Evolutionary conservation across 2,113 vertebrate genomes (phyloP).

Genomic region (Lophochroa leadbeateri): DNA sequence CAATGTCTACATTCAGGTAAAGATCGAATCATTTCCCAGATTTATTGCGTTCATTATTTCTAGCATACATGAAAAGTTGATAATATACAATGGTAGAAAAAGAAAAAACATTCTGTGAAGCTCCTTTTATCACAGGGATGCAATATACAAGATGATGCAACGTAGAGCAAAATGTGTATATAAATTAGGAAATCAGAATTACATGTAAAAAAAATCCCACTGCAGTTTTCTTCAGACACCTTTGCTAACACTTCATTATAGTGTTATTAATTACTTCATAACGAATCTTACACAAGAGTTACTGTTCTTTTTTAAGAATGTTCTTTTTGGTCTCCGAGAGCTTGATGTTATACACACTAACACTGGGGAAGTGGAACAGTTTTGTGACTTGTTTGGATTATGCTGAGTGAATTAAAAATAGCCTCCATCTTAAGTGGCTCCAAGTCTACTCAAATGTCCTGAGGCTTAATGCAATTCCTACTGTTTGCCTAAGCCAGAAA

Average conservation of each 20-base stretch:
- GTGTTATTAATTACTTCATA: background rate
- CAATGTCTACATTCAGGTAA: background rate
- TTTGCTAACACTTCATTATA: background rate
- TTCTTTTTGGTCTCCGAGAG: background rate
- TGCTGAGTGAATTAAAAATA: conserved; percentile 47
- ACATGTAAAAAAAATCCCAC: background rate
- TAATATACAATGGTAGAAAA: background rate
- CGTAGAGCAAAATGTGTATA: background rate
- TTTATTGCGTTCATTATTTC: background rate
- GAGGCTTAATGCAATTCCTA: background rate
- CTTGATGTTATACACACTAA: background rate
- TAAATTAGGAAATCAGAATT: background rate
- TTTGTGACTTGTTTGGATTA: background rate
- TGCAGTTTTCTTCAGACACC: background rate
- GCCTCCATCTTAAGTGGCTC: conserved; percentile 21
- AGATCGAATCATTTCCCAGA: background rate
- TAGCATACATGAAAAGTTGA: background rate
- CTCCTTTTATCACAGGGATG: background rate
- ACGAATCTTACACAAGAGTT: background rate
- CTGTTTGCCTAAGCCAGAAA: conserved; percentile 14
- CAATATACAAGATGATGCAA: background rate
- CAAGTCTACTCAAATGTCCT: background rate
- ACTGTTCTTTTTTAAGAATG: background rate
- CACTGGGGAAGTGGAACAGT: background rate
- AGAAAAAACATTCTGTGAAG: background rate